Conservation (phyloP, 2,888 invertebrate genomes). For the Gnatocerus cornutus region DNA sequence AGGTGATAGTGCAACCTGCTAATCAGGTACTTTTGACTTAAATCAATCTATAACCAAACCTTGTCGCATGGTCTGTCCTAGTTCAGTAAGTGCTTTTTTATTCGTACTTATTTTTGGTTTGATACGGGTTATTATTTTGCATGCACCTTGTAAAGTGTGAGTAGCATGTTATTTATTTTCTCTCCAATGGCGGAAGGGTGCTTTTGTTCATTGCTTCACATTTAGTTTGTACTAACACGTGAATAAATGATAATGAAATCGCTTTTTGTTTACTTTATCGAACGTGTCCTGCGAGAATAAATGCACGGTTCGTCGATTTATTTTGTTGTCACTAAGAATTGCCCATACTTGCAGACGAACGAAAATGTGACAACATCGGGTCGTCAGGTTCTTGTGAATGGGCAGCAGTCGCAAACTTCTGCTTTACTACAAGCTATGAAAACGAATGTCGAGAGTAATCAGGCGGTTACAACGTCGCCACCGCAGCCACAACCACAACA, state of each 20-base stretch:
- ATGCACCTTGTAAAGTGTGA: constrained; percentile 36
- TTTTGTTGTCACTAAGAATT: constrained; percentile 35
- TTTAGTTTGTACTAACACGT: constrained; percentile 40
- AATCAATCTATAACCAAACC: constrained; percentile 36
- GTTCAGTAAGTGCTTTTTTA: constrained; percentile 39
- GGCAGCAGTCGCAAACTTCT: constrained; percentile 68
- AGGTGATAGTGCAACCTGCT: constrained; percentile 66
- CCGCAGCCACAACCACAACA: constrained; percentile 50
- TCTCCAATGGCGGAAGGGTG: constrained; percentile 11
- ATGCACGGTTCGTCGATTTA: constrained; percentile 30
- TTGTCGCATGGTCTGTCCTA: constrained; percentile 44
- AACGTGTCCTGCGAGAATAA: constrained; percentile 12
- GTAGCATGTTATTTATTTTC: constrained; percentile 27
- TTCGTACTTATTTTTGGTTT: constrained; percentile 2
- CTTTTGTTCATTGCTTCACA: constrained; percentile 34
- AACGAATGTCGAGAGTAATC: constrained; percentile 63
- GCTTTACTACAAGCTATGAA: constrained; percentile 68
- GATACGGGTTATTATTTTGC: neutral
- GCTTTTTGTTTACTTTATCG: constrained; percentile 42
- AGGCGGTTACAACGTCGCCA: constrained; percentile 47
- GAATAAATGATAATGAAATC: constrained; percentile 41
- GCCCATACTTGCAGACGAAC: constrained; percentile 50
- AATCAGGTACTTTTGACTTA: constrained; percentile 61
- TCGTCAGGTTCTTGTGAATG: constrained; percentile 68
- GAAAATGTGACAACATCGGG: constrained; percentile 51